A percentile compares a stretch with the other conserved stretches of the same genome.
Evolutionary conservation across 2,888 invertebrate genomes (phyloP).

Genomic region (Archaeoteleia sp.): DNA sequence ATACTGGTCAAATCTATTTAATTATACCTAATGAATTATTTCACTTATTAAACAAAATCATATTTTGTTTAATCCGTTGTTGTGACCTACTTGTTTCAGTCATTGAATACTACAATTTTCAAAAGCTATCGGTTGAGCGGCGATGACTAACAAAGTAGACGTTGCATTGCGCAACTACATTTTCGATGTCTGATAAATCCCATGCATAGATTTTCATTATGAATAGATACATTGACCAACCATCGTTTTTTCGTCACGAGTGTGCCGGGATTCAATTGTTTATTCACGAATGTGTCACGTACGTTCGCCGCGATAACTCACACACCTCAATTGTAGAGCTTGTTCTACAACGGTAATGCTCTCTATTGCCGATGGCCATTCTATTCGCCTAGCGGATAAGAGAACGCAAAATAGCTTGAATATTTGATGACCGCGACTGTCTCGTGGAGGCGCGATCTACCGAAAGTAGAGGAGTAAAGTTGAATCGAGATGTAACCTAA

Average conservation of each 20-base stretch:
- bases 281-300: slow-evolving; percentile 52
- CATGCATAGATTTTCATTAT: slow-evolving; percentile 21
- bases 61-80: too few relatives aligned
- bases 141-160: too few relatives aligned
- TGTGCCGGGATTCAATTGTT: slow-evolving; percentile 41
- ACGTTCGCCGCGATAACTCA: slow-evolving; percentile 52
- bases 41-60: too few relatives aligned
- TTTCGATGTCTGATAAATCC: too few relatives aligned
- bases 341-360: slow-evolving; percentile 48
- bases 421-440: slow-evolving; percentile 44
- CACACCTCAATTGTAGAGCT: slow-evolving; percentile 45
- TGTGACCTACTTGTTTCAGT: too few relatives aligned
- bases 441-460: slow-evolving; percentile 41
- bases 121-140: too few relatives aligned
- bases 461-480: slow-evolving; percentile 14
- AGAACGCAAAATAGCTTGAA: slow-evolving; percentile 49
- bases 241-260: slow-evolving; percentile 21
- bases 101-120: too few relatives aligned
- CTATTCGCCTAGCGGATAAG: slow-evolving; percentile 48
- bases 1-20: too few relatives aligned
- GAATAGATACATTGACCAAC: slow-evolving; percentile 16
- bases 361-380: slow-evolving; percentile 40
- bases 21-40: too few relatives aligned
- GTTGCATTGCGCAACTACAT: too few relatives aligned
- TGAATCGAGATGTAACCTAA: slow-evolving; percentile 24